phyloP scores from a whole-genome alignment of 2,888 invertebrate species.

The Hyposoter dolosus region DNA sequence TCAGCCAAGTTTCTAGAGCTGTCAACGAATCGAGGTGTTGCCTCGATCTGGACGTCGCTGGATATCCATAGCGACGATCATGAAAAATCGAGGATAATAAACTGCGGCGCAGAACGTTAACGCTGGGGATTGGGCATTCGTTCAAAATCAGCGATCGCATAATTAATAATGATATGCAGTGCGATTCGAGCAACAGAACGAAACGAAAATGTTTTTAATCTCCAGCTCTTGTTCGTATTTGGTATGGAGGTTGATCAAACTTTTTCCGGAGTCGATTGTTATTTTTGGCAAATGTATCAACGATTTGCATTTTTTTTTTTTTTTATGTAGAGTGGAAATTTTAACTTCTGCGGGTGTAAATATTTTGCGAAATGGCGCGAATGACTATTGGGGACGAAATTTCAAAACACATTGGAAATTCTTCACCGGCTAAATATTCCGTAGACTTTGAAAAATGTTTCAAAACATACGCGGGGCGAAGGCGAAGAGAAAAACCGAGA shows the following conservation, averaged over 20 bases:
- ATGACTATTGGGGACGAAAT: background rate
- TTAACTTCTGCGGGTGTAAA: background rate
- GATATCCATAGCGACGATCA: background rate
- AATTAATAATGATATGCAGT: constrained; percentile 12
- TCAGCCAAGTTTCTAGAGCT: no score
- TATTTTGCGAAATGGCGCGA: background rate
- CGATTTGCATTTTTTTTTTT: background rate
- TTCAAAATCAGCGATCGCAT: constrained; percentile 17
- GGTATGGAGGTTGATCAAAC: background rate
- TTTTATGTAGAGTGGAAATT: background rate
- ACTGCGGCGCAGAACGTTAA: background rate
- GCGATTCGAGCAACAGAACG: background rate
- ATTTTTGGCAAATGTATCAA: background rate
- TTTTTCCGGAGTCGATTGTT: background rate
- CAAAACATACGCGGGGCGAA: background rate
- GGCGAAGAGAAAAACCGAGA: background rate
- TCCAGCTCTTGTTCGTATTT: background rate
- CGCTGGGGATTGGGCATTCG: background rate
- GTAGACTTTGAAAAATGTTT: constrained; percentile 12
- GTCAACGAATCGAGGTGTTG: no score
- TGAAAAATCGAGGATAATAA: background rate
- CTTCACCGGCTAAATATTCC: background rate
- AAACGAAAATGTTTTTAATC: background rate
- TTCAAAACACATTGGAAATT: constrained; percentile 17
- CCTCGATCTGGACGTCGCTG: no score